Evolutionary conservation across 2,797 vertebrate species (phyloP).

Genomic region (Lepilemur septentrionalis): DNA sequence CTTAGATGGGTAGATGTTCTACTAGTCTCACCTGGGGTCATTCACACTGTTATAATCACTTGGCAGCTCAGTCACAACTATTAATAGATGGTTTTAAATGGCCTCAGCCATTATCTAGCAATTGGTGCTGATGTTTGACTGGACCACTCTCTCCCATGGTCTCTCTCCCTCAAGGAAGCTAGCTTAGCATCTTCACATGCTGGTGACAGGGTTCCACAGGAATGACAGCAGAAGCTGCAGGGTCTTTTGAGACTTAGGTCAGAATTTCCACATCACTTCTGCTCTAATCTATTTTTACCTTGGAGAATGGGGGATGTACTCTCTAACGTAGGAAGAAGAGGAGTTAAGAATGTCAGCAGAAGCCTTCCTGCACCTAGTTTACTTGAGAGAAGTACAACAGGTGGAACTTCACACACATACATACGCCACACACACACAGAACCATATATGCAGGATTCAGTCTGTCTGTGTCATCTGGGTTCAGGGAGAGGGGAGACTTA

Average conservation of each 20-base stretch:
- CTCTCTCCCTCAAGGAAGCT: not conserved
- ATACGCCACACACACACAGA: not conserved
- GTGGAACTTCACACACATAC: not conserved
- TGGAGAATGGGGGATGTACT: not conserved
- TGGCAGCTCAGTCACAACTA: not conserved
- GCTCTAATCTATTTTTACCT: not conserved
- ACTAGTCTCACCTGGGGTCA: not conserved
- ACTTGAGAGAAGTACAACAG: not conserved
- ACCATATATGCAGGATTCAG: too few species aligned
- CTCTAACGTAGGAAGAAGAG: not conserved
- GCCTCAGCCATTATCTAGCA: too few species aligned
- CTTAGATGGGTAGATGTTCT: not conserved
- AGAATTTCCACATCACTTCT: not conserved
- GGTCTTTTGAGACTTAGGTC: not conserved
- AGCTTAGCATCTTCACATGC: not conserved
- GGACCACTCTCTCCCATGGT: not conserved
- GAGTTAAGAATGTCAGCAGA: not conserved
- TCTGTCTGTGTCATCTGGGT: not conserved
- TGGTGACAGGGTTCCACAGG: not conserved
- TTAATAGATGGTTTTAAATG: not conserved
- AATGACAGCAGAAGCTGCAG: not conserved
- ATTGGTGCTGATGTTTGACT: not conserved
- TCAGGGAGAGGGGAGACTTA: not conserved
- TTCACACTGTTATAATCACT: not conserved
- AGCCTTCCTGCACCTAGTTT: not conserved